phyloP scores from a whole-genome alignment of 2,888 invertebrate species.

The Fragum sueziense region DNA sequence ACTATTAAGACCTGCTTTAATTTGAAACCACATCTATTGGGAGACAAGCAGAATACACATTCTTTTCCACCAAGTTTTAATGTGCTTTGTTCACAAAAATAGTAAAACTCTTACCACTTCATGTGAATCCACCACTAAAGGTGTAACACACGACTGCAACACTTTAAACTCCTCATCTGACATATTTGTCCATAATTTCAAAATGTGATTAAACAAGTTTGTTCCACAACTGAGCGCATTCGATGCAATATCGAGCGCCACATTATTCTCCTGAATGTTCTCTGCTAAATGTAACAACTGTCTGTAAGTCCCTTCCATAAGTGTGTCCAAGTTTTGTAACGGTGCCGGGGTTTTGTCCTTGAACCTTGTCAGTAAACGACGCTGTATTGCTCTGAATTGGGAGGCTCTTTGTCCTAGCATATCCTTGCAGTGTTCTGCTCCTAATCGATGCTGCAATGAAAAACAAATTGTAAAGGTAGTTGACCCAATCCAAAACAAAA shows the following conservation, averaged over 20 bases:
- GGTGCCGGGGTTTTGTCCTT: constrained; percentile 91
- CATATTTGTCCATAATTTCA: constrained; percentile 82
- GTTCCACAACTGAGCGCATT: constrained; percentile 82
- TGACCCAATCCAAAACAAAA: too few species aligned
- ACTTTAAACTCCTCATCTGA: constrained; percentile 80
- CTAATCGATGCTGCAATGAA: constrained; percentile 70
- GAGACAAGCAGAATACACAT: too few species aligned
- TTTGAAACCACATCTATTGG: too few species aligned
- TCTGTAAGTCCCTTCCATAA: constrained; percentile 88
- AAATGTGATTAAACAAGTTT: constrained; percentile 81
- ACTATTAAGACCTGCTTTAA: too few species aligned
- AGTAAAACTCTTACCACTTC: constrained; percentile 80
- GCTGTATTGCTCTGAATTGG: constrained; percentile 91
- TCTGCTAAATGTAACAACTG: constrained; percentile 82
- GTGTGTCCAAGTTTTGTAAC: constrained; percentile 88
- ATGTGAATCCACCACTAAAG: constrained; percentile 79
- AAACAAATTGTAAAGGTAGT: not conserved
- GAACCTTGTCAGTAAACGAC: constrained; percentile 89
- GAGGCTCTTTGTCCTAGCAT: constrained; percentile 84
- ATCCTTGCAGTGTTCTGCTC: constrained; percentile 78
- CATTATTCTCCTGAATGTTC: constrained; percentile 77
- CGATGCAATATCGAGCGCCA: constrained; percentile 79
- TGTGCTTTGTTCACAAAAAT: too few species aligned
- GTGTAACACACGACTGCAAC: constrained; percentile 81
- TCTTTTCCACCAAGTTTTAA: too few species aligned